These are phyloP conservation scores for Nymphalis polychloros DNA, from an alignment of 2,888 invertebrate species.

Conservation along the genomic window DNA sequence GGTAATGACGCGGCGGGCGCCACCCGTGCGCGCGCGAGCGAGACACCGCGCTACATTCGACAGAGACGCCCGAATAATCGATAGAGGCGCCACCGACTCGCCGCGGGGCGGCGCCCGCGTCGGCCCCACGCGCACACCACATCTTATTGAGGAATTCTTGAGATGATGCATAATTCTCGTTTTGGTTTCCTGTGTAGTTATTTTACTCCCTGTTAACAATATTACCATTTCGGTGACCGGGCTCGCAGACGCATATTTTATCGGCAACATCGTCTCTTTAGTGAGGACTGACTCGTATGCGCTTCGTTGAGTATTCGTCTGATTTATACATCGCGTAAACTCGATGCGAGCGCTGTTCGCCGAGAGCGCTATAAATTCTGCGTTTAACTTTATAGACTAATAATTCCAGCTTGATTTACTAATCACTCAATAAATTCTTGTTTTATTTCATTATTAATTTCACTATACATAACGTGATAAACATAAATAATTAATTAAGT, in stretches of 20 bases:
- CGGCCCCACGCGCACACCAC: conserved; percentile 74
- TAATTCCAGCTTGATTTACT: conserved; percentile 33
- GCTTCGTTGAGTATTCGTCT: conserved; percentile 51
- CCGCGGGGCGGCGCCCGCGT: conserved; percentile 74
- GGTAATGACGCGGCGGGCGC: conserved; percentile 57
- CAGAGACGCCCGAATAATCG: conserved; percentile 60
- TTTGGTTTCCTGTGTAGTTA: conserved; percentile 72
- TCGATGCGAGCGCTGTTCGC: conserved; percentile 38
- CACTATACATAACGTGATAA: neutral
- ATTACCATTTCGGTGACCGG: conserved; percentile 76
- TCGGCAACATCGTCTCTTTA: conserved; percentile 52
- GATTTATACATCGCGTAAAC: conserved; percentile 60
- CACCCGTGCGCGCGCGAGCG: conserved; percentile 61
- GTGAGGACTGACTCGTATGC: conserved; percentile 49
- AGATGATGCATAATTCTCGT: conserved; percentile 77
- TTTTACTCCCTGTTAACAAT: conserved; percentile 79
- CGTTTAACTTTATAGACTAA: conserved; percentile 34
- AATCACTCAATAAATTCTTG: neutral
- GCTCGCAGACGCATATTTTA: conserved; percentile 73
- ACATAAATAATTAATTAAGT: neutral
- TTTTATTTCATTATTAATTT: conserved; percentile 1
- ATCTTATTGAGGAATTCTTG: conserved; percentile 80
- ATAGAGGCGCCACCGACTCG: conserved; percentile 71
- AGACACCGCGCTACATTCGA: conserved; percentile 51
- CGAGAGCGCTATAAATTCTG: conserved; percentile 33